These are phyloP conservation scores for Diuraphis noxia DNA, from an alignment of 1,140 invertebrate genomes.

Conservation along the genomic window DNA sequence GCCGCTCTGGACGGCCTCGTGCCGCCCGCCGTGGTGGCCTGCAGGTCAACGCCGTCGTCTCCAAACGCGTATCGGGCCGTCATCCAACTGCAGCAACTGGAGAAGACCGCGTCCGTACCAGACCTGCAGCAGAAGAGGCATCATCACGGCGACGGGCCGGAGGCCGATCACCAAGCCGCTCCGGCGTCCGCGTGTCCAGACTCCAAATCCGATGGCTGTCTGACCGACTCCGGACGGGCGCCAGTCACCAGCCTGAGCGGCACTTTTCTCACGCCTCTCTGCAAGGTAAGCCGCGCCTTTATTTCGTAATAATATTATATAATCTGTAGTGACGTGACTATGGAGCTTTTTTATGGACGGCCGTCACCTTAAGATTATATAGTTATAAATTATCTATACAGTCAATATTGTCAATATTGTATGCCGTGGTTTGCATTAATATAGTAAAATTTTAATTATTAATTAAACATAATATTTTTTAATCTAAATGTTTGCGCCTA, in stretches of 20 bases:
- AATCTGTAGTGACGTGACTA: not conserved
- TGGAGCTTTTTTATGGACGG: not conserved
- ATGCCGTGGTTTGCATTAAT: not conserved
- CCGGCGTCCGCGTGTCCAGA: conserved; percentile 29
- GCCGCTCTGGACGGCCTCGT: conserved; percentile 44
- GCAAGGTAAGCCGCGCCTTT: conserved; percentile 18
- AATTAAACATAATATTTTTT: not conserved
- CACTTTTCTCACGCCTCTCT: not conserved
- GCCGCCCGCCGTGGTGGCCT: conserved; percentile 6
- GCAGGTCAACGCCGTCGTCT: conserved; percentile 39
- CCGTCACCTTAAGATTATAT: not conserved
- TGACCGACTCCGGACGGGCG: conserved; percentile 13
- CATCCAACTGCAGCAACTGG: conserved; percentile 32
- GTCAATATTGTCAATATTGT: no score
- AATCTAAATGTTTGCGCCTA: not conserved
- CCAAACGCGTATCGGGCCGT: conserved; percentile 30
- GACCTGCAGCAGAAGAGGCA: conserved; percentile 23
- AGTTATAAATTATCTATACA: not conserved
- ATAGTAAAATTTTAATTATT: not conserved
- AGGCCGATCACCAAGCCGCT: not conserved
- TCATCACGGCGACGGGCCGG: not conserved
- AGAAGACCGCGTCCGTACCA: conserved; percentile 47
- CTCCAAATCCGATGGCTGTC: conserved; percentile 38
- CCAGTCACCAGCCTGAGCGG: conserved; percentile 36
- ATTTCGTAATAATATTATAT: not conserved